Evolutionary conservation across 2,113 vertebrate species (phyloP).

Genomic region (Tragelaphus imberbis): DNA sequence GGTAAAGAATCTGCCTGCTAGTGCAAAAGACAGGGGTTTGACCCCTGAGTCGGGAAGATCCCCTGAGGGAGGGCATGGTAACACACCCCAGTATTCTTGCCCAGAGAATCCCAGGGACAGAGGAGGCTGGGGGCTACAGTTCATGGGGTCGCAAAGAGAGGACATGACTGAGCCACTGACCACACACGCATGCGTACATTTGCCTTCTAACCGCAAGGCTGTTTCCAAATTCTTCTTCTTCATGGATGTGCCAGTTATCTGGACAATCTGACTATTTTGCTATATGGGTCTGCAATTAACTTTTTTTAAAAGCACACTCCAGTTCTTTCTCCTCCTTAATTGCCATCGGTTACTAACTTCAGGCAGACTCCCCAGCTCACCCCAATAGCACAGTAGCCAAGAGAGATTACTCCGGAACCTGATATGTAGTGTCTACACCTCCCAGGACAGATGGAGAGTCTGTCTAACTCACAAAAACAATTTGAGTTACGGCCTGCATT

Average conservation of each 20-base stretch:
- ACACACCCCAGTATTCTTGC: neutral
- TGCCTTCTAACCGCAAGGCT: neutral
- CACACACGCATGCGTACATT: neutral
- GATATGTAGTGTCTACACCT: accelerated
- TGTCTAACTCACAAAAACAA: neutral
- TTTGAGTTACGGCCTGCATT: accelerated
- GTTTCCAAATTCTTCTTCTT: neutral
- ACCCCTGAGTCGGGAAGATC: neutral
- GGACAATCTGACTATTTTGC: neutral
- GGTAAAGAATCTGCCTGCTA: neutral
- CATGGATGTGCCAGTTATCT: neutral
- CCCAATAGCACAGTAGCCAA: neutral
- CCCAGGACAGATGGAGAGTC: neutral
- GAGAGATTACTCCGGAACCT: neutral
- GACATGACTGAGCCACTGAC: neutral
- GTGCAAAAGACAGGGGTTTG: neutral
- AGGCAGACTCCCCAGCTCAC: neutral
- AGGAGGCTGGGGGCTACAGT: neutral
- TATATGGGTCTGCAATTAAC: neutral
- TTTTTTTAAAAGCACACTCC: neutral
- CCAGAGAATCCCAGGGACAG: neutral
- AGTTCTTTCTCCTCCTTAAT: neutral
- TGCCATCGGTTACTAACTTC: neutral
- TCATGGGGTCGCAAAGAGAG: neutral
- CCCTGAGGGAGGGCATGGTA: neutral